Evolutionary conservation across 1,140 invertebrate species (phyloP).

Genomic region (Zaprionus kolodkinae): DNA sequence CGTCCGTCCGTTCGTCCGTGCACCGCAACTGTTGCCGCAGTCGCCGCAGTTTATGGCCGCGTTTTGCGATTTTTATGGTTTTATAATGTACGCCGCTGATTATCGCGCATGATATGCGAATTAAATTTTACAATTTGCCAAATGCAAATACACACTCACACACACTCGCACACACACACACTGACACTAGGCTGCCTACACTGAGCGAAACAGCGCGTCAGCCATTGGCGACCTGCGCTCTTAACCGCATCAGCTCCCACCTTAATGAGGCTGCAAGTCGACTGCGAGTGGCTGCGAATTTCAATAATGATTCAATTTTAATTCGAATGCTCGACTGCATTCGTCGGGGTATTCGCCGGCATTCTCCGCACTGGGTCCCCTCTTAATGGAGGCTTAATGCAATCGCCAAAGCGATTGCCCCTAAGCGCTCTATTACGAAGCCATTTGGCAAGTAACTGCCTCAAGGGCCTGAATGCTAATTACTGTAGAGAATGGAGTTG

Average conservation of each 20-base stretch:
- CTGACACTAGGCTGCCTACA: not conserved
- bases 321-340: constrained; percentile 63
- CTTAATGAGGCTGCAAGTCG: constrained; percentile 58
- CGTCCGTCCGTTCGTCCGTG: not conserved
- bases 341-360: constrained; percentile 3
- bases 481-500: constrained; percentile 11
- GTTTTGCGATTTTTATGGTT: constrained; percentile 79
- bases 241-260: constrained; percentile 46
- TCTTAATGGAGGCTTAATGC: constrained; percentile 73
- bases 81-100: constrained; percentile 81
- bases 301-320: constrained; percentile 83
- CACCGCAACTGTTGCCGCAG: constrained; percentile 19
- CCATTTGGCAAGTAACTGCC: constrained; percentile 43
- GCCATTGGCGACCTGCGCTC: constrained; percentile 8
- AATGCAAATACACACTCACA: constrained; percentile 63
- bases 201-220: constrained; percentile 14
- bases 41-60: constrained; percentile 64
- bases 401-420: constrained; percentile 51
- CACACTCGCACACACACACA: constrained; percentile 27
- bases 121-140: constrained; percentile 82
- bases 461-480: constrained; percentile 49
- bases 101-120: constrained; percentile 82
- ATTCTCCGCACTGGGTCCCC: not conserved
- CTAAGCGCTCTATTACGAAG: constrained; percentile 75
- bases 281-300: constrained; percentile 45